Conservation (phyloP, 2,797 vertebrate genomes). For the Enteromius afrohamiltoni region DNA sequence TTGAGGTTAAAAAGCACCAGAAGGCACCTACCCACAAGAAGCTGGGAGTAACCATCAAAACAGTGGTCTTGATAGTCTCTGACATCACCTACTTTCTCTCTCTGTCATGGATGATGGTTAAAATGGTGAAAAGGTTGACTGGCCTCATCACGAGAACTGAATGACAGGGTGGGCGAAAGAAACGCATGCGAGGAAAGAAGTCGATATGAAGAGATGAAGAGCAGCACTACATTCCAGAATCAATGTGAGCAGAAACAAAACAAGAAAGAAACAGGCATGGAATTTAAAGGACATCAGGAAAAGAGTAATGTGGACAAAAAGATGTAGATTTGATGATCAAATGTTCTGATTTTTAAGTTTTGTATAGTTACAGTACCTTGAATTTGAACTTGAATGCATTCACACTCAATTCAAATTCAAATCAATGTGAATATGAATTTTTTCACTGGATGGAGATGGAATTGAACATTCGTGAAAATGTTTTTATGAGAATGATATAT, state of each 20-base stretch:
- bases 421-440: background rate
- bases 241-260: conserved; percentile 40
- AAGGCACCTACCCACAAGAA: conserved; percentile 78
- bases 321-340: background rate
- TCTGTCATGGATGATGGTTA: conserved; percentile 44
- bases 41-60: conserved; percentile 62
- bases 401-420: conserved; percentile 7
- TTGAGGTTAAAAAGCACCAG: conserved; percentile 60
- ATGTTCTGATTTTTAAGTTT: background rate
- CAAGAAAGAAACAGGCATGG: conserved; percentile 10
- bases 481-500: background rate
- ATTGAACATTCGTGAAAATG: background rate
- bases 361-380: background rate
- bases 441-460: background rate
- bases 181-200: conserved; percentile 27
- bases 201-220: conserved; percentile 34
- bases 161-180: conserved; percentile 51
- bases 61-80: conserved; percentile 43
- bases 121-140: conserved; percentile 32
- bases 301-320: background rate
- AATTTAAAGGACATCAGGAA: conserved; percentile 33
- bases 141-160: conserved; percentile 62
- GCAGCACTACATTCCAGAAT: conserved; percentile 18
- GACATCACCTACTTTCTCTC: conserved; percentile 31
- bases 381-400: background rate